Base-by-base conservation (phyloP, 1,140 invertebrate species). In the Helicoverpa zea region DNA sequence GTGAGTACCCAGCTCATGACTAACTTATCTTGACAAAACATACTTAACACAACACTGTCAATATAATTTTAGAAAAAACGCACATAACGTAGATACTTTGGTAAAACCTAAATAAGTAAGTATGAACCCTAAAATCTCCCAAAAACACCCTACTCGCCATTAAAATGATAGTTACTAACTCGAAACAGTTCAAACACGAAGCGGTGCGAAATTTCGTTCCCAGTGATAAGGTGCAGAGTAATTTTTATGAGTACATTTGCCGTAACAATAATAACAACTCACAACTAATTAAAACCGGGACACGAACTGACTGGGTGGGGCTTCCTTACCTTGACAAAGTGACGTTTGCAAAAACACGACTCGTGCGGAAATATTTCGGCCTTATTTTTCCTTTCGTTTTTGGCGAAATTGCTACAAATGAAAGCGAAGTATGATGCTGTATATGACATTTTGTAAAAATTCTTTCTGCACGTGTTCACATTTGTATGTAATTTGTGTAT, bases 211-310 rank as follows among this genome's bases (percentile, higher is more conserved):
- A 89, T 85, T 90, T 88, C 68, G 70, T 81, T 58, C 80, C 79
- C 85, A 86, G 87, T 90, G 90, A 91, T 92, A 91, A 92, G 89
- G 85, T 86, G 87, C 81, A 81, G 86, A 90, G 87, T 93, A 93
- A 94, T 92, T 94, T 94, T 93, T 93, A 94, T 87, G 87, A 84
- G 86, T 90, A 90, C 88, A 90, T 91, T 93, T 90, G 83, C 89
- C 81, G 88, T 92, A 90, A 93, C 90, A 94, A 94, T 92, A 94
- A 94, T 92, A 93, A 90, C 91, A 92, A 90, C 92, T 92, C 84
- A 88, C 89, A 92, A 94, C 92, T 94, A 93, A 94, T 94, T 94
- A 94, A 92, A 94, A 90, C 87, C 88, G 88, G 87, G 85, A 90
- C 89, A 84, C 84, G 85, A 85, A 87, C 88, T 88, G 87, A 72